Conservation (phyloP, 2,797 vertebrate genomes). For the Neosilurus hyrtlii region DNA sequence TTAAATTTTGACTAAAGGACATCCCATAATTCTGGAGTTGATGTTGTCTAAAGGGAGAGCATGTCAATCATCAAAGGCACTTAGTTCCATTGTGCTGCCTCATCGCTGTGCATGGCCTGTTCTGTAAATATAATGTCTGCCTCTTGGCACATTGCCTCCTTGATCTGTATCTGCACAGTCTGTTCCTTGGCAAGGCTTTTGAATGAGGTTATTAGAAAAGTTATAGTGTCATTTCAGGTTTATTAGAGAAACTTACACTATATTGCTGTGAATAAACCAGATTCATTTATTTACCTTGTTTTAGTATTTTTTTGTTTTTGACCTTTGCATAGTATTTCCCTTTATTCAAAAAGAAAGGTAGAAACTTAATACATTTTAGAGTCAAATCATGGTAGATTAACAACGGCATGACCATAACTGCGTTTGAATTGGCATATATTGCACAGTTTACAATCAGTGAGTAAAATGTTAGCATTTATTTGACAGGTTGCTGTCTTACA, state of each 20-base stretch:
- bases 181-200: neutral
- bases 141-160: conserved; percentile 9
- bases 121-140: conserved; percentile 33
- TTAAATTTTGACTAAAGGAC: neutral
- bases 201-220: conserved; percentile 26
- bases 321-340: neutral
- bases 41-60: conserved; percentile 32
- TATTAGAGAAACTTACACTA: conserved; percentile 2
- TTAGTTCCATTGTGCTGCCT: conserved; percentile 23
- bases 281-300: conserved; percentile 7
- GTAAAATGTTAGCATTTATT: neutral
- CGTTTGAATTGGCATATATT: neutral
- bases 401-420: neutral
- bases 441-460: neutral
- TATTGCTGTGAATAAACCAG: conserved; percentile 13
- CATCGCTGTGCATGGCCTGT: neutral
- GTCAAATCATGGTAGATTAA: neutral
- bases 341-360: neutral
- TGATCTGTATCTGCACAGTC: conserved; percentile 12
- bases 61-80: conserved; percentile 26
- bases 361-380: neutral
- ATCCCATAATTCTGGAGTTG: conserved; percentile 6
- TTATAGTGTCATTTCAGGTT: conserved; percentile 28
- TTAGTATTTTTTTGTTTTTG: neutral
- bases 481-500: neutral